Evolutionary conservation across 2,113 vertebrate species (phyloP).

Genomic region (Pithys albifrons): DNA sequence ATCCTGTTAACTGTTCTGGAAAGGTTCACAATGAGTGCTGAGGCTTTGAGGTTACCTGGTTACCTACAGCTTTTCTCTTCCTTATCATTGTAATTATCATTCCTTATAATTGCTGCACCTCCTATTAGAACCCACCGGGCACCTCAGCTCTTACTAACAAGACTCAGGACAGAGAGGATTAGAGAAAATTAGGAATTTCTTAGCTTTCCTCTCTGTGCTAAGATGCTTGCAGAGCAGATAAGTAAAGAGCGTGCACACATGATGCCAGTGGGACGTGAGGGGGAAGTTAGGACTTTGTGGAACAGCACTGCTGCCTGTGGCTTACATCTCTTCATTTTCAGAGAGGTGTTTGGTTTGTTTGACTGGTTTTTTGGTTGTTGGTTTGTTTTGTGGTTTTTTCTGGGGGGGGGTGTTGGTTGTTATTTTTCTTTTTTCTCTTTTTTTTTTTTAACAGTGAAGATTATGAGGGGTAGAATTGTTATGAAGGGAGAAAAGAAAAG

Average conservation of each 20-base stretch:
- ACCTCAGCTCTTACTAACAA: not conserved
- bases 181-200: not conserved
- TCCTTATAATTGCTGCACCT: not conserved
- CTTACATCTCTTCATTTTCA: not conserved
- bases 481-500: not conserved
- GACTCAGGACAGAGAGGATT: not conserved
- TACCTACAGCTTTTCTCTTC: not conserved
- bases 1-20: not conserved
- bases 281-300: not conserved
- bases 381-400: no score
- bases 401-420: not conserved
- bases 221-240: not conserved
- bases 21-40: not conserved
- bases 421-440: not conserved
- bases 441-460: not conserved
- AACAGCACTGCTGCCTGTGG: not conserved
- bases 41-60: not conserved
- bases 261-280: no score
- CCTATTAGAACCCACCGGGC: not conserved
- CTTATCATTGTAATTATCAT: not conserved
- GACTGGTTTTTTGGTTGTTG: not conserved
- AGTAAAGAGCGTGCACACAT: not conserved
- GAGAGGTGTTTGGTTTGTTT: not conserved
- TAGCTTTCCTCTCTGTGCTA: not conserved
- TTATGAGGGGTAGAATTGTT: not conserved